Base-by-base conservation (phyloP, 35 echinoderm and acorn worm genomes). In the Heliocidaris tuberculata region DNA sequence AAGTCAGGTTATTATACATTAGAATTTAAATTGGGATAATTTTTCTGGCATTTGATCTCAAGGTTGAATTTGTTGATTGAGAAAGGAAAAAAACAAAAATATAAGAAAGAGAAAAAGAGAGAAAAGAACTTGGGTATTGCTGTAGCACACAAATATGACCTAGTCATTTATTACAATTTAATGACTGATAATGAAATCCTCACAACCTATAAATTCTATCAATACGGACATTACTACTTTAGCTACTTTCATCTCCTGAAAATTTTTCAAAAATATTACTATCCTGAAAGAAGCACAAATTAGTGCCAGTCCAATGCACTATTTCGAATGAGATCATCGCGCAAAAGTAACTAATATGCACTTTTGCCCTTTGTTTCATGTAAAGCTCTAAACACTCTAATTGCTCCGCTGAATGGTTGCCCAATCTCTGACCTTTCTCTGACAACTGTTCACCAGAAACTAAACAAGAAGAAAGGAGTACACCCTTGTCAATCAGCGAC, bases 371-470 rank as follows among this genome's bases (percentile, higher is more conserved):
- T 42, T 1, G 31, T 89, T 89, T n/a, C 87, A 89, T 89, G 47
- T 89, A 31, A 89, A 89, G 47, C 87, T 89, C 19, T 17, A 89
- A 47, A 32, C 87, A 89, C 87, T 47, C 16, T 89, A 89, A 89
- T 89, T 89, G 32, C 87, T 48, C 87, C 32, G 17, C 87, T 89
- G 87, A 89, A 32, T 47, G 47, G 31, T 89, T 89, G 87, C 87
- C 87, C 87, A 89, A 48, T 89, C 31, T 89, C 87, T 89, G 87
- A 89, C 87, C 87, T 89, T 89, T 89, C 47, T 30, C 21, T 89
- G 87, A 89, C 87, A 89, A 89, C 87, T 89, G 87, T 89, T 89
- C 31, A 89, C 19, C 8, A 47, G 31, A 13, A 89, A 48, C 87
- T 48, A 89, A 78, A 78, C 65, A 78, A 78, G 65, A 78, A 78